These are phyloP conservation scores for Amblyopsis hoosieri DNA, from an alignment of 2,797 vertebrate species.

Conservation along the genomic window DNA sequence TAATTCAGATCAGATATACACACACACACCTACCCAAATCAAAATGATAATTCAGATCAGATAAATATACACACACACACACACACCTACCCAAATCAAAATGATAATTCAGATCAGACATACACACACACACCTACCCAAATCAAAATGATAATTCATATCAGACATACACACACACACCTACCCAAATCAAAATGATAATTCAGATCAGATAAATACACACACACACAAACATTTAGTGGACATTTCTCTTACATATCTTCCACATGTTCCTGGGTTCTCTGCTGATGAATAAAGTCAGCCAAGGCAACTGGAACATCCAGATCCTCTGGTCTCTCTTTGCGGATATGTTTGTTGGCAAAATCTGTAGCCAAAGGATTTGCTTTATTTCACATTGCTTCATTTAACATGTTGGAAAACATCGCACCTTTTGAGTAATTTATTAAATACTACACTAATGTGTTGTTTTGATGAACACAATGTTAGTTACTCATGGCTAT, in stretches of 20 bases:
- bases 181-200: no score
- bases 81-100: conserved; percentile 61
- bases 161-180: no score
- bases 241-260: conserved; percentile 84
- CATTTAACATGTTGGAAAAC: neutral
- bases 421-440: neutral
- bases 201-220: neutral
- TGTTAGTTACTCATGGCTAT: no score
- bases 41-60: no score
- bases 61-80: conserved; percentile 71
- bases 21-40: no score
- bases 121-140: neutral
- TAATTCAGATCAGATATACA: no score
- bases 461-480: no score
- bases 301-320: conserved; percentile 92
- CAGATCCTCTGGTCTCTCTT: conserved; percentile 88
- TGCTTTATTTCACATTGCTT: neutral
- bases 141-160: no score
- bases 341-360: conserved; percentile 81
- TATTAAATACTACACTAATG: no score
- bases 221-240: neutral
- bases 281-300: conserved; percentile 95
- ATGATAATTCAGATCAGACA: neutral
- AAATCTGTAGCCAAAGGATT: conserved; percentile 73
- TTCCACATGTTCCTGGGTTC: conserved; percentile 87